A percentile compares a stretch with the other conserved stretches of the same genome.
These are phyloP conservation scores for Fregetta grallaria DNA, from an alignment of 2,113 vertebrate species.

Conservation along the genomic window DNA sequence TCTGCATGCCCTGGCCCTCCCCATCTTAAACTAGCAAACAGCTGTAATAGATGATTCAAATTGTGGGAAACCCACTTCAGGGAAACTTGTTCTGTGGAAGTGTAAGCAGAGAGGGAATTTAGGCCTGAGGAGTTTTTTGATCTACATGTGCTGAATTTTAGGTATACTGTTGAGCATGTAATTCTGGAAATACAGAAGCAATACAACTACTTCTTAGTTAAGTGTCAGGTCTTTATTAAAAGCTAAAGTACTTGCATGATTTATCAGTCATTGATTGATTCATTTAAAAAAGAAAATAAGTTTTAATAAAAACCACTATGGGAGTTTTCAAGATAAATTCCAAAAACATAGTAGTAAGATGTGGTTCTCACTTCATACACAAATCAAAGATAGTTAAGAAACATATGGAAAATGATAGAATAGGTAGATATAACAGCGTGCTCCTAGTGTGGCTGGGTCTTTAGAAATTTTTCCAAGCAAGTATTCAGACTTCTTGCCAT, in stretches of 20 bases:
- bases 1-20: neutral
- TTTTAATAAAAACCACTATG: neutral
- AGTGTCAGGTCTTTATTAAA: neutral
- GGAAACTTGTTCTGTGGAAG: neutral
- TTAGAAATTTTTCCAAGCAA: neutral
- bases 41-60: neutral
- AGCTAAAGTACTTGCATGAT: neutral
- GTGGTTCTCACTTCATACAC: rapidly evolving
- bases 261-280: neutral
- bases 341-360: neutral
- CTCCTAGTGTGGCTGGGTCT: neutral
- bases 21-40: neutral
- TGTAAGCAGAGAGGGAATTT: neutral
- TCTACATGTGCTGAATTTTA: neutral
- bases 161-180: neutral
- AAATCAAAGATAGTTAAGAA: neutral
- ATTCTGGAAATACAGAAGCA: neutral
- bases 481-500: neutral
- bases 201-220: neutral
- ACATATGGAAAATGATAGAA: neutral
- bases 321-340: neutral
- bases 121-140: neutral
- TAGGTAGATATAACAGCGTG: neutral
- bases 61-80: neutral
- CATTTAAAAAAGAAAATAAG: neutral